Evolutionary conservation across 2,113 vertebrate species (phyloP), one percentile per base, ranked within the genome.

Genomic region (Phalacrocorax carbo): DNA sequence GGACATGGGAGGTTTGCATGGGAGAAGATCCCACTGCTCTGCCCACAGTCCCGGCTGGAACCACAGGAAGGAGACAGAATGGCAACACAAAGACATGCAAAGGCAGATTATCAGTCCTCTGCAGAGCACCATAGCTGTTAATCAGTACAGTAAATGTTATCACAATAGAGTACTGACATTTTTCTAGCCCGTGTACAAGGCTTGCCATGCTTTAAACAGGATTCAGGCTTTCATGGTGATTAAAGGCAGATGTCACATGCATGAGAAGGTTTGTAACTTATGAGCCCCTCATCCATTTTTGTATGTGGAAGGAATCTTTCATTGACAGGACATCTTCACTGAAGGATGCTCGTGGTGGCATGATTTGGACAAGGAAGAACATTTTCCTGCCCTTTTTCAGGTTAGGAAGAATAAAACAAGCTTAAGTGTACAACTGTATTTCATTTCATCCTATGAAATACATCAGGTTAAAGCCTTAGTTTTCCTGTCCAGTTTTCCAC

Each of bases 81-180:
- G 52, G 96, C 94, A 96, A 82, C 86, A 92, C 69, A 79, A 52
- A 76, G 88, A 93, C 80, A 94, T 0, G 30, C 4, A 3, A 82
- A 91, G 75, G 81, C 83, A 82, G 83, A 89, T 94, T 94, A 85
- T 86, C 77, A 76, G 82, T 44, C 46, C 5, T 0, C 52, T 76
- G 86, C 80, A 88, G 70, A 84, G 95, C 72, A 76, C 77, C 57
- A 64, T 0, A 1, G 69, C 73, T 91, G 91, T 79, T 94, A 91
- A 96, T 96, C 93, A 94, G 91, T 42, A 89, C 86, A 87, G 95
- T 51, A 76, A 94, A 93, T 80, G 94, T 91, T 94, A 96, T 92
- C 95, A 94, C 83, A 95, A 84, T 42, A 83, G 48, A 92, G 65
- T 68, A 91, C 86, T 95, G 94, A 94, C 80, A 91, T 94, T 94